Conservation (phyloP, 2,113 vertebrate species). For the Myxocyprinus asiaticus region DNA sequence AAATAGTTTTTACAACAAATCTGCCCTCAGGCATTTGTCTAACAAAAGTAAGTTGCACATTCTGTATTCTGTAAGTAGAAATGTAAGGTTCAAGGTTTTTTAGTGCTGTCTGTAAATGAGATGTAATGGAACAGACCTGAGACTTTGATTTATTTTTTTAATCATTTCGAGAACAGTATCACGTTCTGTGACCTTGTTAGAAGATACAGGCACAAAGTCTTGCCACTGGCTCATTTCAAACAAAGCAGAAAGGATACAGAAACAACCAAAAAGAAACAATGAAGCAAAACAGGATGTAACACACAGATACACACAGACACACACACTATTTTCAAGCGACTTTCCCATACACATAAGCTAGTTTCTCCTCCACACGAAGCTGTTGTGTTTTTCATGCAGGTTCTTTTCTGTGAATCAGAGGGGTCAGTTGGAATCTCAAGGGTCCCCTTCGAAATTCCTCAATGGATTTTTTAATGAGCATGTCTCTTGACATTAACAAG, state of each 20-base stretch:
- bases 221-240: slow-evolving; percentile 5
- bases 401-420: slow-evolving; percentile 12
- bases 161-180: slow-evolving; percentile 24
- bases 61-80: no score
- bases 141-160: no score
- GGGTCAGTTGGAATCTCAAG: slow-evolving; percentile 42
- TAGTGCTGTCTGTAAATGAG: not conserved
- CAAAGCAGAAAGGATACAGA: slow-evolving; percentile 8
- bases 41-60: no score
- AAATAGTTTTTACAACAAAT: no score
- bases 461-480: slow-evolving; percentile 34
- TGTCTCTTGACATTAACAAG: slow-evolving; percentile 20
- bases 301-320: not conserved
- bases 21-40: no score
- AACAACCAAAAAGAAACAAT: slow-evolving; percentile 18
- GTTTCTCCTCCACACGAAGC: not conserved
- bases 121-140: not conserved
- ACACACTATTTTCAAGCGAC: slow-evolving; percentile 1
- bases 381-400: not conserved
- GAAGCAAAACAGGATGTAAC: slow-evolving; percentile 11
- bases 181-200: slow-evolving; percentile 35
- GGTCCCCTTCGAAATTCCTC: slow-evolving; percentile 38
- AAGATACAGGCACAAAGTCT: slow-evolving; percentile 18
- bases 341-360: slow-evolving; percentile 12
- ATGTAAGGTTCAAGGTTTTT: not conserved